Evolutionary conservation across 1,140 invertebrate genomes (phyloP), one percentile per base, ranked within the genome.

Genomic region (Melanaphis sacchari): DNA sequence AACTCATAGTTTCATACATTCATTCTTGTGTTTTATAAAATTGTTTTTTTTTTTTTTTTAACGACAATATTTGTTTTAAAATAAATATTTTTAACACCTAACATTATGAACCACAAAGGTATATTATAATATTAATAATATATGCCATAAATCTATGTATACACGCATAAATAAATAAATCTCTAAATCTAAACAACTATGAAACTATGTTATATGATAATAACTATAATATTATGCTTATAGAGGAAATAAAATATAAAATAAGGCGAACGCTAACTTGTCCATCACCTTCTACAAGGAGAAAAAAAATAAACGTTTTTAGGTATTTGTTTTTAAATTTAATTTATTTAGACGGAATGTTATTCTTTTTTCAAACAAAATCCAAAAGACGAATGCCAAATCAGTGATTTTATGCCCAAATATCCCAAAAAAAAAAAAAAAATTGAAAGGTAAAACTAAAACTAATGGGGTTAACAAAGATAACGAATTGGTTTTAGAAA

Each of bases 91-190:
- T 93, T 49, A 93, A 85, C 24, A 49, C 46, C 81, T 93, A 93
- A 93, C 91, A 93, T 92, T 92, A 92, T 93, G 91, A 93, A 93
- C 91, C 91, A 93, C 91, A 93, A 93, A 93, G 91, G 91, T 93
- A 93, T 93, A 93, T 93, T 81, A 90, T 90, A 90, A 90, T 90
- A 38, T 41, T 76, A 90, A 90, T 90, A 92, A 91, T 91, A 91
- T 93, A 93, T 85, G 46, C 46, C 40, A 49, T 93, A 93, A 93
- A 85, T 54, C 81, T 93, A 93, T 84, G 46, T 84, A 93, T 93
- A 85, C 91, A 93, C 91, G 9, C 91, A 85, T 93, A 93, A 93
- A 93, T 93, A 93, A 93, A 93, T 93, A 93, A 85, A 93, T 54
- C 81, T 93, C 46, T 93, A 93, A 93, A 5, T 66, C 46, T 93